Conservation (phyloP, 2,797 vertebrate species). For the Alosa sapidissima region DNA sequence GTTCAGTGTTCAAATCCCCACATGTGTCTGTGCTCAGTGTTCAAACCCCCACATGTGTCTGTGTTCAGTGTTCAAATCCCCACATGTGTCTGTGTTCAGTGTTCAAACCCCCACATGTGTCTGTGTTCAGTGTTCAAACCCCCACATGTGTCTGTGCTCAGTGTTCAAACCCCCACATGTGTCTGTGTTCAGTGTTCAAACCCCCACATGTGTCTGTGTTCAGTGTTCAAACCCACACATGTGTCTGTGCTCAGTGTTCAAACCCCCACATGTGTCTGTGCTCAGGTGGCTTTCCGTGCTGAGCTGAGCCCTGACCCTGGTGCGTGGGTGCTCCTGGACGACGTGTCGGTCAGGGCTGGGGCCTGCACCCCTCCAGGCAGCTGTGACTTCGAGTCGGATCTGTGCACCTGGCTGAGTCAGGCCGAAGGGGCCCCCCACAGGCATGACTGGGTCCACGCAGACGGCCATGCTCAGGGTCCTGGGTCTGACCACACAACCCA, state of each 20-base stretch:
- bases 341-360: conserved; percentile 65
- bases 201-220: not conserved
- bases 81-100: not conserved
- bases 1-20: too few relatives aligned
- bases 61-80: conserved; percentile 46
- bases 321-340: conserved; percentile 66
- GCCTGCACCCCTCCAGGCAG: conserved; percentile 64
- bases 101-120: not conserved
- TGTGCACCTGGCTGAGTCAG: conserved; percentile 69
- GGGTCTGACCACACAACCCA: conserved; percentile 68
- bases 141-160: conserved; percentile 37
- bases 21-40: conserved; percentile 48
- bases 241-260: conserved; percentile 47
- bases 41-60: not conserved
- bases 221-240: not conserved
- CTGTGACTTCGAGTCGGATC: conserved; percentile 77
- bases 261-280: not conserved
- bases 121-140: not conserved
- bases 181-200: too few relatives aligned
- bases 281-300: conserved; percentile 69
- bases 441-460: conserved; percentile 50
- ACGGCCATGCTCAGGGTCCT: conserved; percentile 62
- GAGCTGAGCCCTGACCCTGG: conserved; percentile 38
- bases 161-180: conserved; percentile 31
- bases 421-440: conserved; percentile 22